phyloP scores from a whole-genome alignment of 2,797 vertebrate genomes.

The Sebastiscus albofasciatus region DNA sequence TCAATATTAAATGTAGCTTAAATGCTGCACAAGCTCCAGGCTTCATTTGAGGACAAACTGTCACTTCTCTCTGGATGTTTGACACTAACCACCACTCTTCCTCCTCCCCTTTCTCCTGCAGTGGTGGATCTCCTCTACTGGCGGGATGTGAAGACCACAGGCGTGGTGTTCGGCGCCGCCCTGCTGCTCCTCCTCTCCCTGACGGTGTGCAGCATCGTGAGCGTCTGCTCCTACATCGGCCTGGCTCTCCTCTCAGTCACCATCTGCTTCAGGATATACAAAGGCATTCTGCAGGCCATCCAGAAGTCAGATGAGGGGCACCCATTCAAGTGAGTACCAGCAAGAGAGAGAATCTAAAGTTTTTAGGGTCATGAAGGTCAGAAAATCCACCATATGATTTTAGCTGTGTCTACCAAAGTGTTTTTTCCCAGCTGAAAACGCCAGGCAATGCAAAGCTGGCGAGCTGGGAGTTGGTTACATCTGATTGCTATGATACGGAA shows the following conservation, averaged over 20 bases:
- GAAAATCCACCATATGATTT: not conserved
- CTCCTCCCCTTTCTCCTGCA: conserved; percentile 53
- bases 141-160: conserved; percentile 95
- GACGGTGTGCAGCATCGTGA: conserved; percentile 96
- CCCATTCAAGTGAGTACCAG: conserved; percentile 91
- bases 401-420: too few species aligned
- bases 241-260: conserved; percentile 94
- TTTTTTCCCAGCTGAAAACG: too few species aligned
- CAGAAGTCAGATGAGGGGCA: conserved; percentile 98
- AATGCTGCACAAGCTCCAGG: not conserved
- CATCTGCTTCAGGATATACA: conserved; percentile 98
- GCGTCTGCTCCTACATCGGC: conserved; percentile 92
- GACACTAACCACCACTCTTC: not conserved
- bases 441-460: too few species aligned
- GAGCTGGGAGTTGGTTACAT: too few species aligned
- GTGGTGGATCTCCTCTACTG: conserved; percentile 98
- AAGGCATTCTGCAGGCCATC: conserved; percentile 95
- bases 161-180: conserved; percentile 92
- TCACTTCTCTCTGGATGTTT: not conserved
- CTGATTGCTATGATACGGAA: too few species aligned
- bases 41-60: not conserved
- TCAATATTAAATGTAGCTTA: not conserved
- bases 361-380: not conserved
- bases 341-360: too few species aligned
- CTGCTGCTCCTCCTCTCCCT: conserved; percentile 94